Base-by-base conservation (phyloP, 2,888 invertebrate genomes). In the Pammene aurita region DNA sequence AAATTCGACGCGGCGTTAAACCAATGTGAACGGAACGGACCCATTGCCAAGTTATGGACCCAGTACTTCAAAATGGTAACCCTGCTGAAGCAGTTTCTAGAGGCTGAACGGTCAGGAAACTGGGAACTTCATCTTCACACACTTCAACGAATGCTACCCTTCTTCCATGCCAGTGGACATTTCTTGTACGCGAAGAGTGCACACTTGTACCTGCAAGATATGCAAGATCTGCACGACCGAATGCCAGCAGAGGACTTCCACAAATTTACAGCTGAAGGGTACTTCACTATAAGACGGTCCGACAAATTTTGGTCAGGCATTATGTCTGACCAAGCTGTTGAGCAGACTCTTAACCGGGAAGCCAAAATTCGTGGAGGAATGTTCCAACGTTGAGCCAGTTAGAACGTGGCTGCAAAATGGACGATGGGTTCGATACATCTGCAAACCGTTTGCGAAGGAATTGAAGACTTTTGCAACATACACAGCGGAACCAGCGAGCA, bases 341-440 rank as follows among this genome's bases (percentile, higher is more conserved):
- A 79, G 44, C 78, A 80, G 57, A 74, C 75, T 44, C 72, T 79
- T 73, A 81, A 79, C n/a, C n/a, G n/a, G 81, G 77, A 76, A 72
- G 85, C 85, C 79, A 81, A 79, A 56, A 84, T 80, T 79, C 78
- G 80, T 77, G 85, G 84, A 74, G 84, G 84, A 74, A 72, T 85
- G 74, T 62, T 83, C 80, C 83, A 80, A 77, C 83, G 84, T 38
- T 7, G 38, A 38, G 7, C 6, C 7, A 38, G 38, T 6, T 6
- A 38, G 38, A 38, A 38, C 5, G 38, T 38, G 38, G 5, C 7
- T 38, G 5, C 38, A 6, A 38, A 38, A 38, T 38, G 38, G 38
- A 7, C 7, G 38, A 5, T 38, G 7, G 5, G 38, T 38, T 6
- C 38, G 38, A 5, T 38, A 38, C 38, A 38, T 6, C 5, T 38